Percentiles rank a stretch among this genome's conserved stretches.
These are phyloP conservation scores for Zaprionus lineosus DNA, from an alignment of 2,888 invertebrate genomes.

Conservation along the genomic window DNA sequence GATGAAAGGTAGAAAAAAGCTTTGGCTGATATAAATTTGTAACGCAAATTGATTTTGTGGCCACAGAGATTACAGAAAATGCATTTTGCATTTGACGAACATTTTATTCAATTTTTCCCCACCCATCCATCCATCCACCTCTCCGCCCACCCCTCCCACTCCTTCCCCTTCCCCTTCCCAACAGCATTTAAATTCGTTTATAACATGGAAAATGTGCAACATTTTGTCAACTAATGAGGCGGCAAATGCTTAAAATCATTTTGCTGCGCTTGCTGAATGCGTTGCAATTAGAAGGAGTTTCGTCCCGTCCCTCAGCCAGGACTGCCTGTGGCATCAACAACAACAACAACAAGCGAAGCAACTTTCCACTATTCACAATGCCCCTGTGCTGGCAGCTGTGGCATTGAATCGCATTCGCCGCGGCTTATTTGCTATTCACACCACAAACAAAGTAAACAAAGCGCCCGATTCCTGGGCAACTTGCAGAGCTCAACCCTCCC, in stretches of 20 bases:
- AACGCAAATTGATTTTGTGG: slow-evolving; percentile 73
- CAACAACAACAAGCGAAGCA: too few relatives aligned
- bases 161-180: too few relatives aligned
- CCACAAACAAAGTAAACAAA: slow-evolving; percentile 78
- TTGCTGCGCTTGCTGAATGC: slow-evolving; percentile 58
- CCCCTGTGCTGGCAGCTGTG: slow-evolving; percentile 17
- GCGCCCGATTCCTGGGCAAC: slow-evolving; percentile 18
- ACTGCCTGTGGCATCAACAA: too few relatives aligned
- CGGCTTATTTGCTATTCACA: slow-evolving; percentile 75
- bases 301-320: slow-evolving; percentile 27
- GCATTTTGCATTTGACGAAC: slow-evolving; percentile 46
- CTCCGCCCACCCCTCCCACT: too few relatives aligned
- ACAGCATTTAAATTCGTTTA: slow-evolving; percentile 12
- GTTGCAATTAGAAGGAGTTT: slow-evolving; percentile 56
- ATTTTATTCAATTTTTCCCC: slow-evolving; percentile 27
- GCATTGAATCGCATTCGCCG: slow-evolving; percentile 54
- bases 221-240: slow-evolving; percentile 62
- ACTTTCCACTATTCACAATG: slow-evolving; percentile 1
- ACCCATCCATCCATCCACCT: too few relatives aligned
- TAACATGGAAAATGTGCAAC: slow-evolving; percentile 15
- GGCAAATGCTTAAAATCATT: slow-evolving; percentile 55
- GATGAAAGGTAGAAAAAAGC: too few relatives aligned
- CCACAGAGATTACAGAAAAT: slow-evolving; percentile 72
- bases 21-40: slow-evolving; percentile 55
- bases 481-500: background rate